These are phyloP conservation scores for Stichodactyla mertensii DNA, from an alignment of 64 coral and sea anemone species.

Conservation along the genomic window DNA sequence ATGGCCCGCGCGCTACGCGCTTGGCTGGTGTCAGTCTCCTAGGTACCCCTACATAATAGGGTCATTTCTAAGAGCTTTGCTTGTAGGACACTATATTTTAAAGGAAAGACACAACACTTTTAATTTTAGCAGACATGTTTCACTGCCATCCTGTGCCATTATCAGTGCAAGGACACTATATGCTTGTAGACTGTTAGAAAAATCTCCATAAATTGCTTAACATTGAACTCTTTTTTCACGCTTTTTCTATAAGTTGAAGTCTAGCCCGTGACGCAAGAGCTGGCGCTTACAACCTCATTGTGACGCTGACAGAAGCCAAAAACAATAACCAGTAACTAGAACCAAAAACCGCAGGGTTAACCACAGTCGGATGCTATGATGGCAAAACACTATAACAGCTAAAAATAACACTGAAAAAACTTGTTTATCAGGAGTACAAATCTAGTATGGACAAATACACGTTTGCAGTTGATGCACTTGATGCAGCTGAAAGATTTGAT, in stretches of 20 bases:
- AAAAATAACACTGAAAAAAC: not conserved
- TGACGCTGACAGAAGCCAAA: not conserved
- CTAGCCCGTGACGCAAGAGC: not conserved
- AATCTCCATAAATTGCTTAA: too few species aligned
- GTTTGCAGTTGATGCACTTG: not conserved
- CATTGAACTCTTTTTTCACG: not conserved
- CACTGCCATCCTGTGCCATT: too few species aligned
- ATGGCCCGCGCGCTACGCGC: too few species aligned
- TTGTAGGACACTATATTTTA: too few species aligned
- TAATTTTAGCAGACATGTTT: too few species aligned
- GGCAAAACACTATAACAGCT: not conserved
- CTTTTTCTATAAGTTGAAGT: not conserved
- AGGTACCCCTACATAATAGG: too few species aligned
- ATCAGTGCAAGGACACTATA: too few species aligned
- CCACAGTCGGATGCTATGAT: not conserved
- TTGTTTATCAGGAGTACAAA: not conserved
- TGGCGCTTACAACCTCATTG: not conserved
- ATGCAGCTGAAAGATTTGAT: too few species aligned
- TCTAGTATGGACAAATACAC: not conserved
- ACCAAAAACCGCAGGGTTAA: not conserved
- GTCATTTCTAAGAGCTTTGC: too few species aligned
- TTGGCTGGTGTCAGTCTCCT: too few species aligned
- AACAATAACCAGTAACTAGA: not conserved
- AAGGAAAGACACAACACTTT: too few species aligned
- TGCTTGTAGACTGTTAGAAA: too few species aligned